A percentile compares a stretch with the other conserved stretches of the same genome.
These are phyloP conservation scores for Neolamprologus hecqui DNA, from an alignment of 2,113 vertebrate genomes.

Conservation along the genomic window DNA sequence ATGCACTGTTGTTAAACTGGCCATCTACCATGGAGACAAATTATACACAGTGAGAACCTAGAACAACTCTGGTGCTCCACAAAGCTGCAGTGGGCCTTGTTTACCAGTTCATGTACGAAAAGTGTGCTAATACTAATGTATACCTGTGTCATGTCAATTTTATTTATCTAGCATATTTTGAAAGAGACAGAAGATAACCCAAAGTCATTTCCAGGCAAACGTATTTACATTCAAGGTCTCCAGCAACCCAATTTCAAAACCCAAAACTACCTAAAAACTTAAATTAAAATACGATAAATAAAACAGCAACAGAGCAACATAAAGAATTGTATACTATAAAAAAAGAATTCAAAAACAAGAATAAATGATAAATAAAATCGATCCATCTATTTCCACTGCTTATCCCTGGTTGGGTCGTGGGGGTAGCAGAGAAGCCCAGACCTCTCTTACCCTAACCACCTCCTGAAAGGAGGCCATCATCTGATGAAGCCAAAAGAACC, in stretches of 20 bases:
- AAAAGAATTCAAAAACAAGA: not conserved
- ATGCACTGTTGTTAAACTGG: not conserved
- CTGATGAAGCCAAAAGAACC: not conserved
- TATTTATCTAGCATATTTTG: not conserved
- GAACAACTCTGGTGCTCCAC: not conserved
- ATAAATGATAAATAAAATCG: not conserved
- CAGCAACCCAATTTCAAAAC: not conserved
- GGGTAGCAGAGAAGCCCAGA: not conserved
- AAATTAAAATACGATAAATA: not conserved
- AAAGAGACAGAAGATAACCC: not conserved
- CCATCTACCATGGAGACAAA: not conserved
- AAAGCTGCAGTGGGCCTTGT: not conserved
- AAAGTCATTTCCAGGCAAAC: not conserved
- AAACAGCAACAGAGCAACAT: not conserved
- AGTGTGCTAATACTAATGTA: not conserved
- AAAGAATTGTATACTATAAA: not conserved
- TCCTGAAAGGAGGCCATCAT: not conserved
- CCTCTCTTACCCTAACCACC: not conserved
- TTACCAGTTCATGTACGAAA: not conserved
- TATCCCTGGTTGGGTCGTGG: rapidly evolving
- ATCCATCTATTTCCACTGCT: not conserved
- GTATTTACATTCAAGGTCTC: not conserved
- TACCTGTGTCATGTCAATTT: not conserved
- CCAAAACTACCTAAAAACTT: not conserved
- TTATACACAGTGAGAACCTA: not conserved